These are phyloP conservation scores for Typhlichthys subterraneus DNA, from an alignment of 2,797 vertebrate genomes.

Conservation along the genomic window DNA sequence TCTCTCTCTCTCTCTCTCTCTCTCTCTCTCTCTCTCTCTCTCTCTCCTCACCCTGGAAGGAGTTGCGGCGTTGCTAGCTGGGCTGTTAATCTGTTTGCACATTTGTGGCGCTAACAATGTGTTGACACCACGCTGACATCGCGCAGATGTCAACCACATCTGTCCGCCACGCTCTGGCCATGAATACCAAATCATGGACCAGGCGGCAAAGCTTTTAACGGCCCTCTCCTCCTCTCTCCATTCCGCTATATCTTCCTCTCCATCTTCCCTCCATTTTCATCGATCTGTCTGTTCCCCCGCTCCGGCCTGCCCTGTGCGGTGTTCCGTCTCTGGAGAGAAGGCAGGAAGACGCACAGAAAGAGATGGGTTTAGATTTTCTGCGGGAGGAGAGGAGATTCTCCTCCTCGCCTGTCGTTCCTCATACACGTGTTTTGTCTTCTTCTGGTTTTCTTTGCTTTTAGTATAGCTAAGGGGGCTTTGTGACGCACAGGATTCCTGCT, in stretches of 20 bases:
- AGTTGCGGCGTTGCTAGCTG: conserved; percentile 43
- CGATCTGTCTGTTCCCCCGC: background rate
- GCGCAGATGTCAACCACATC: conserved; percentile 82
- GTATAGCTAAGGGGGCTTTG: too few species aligned
- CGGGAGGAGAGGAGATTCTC: conserved; percentile 1
- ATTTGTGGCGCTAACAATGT: conserved; percentile 78
- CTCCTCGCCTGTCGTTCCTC: conserved; percentile 2
- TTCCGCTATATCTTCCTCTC: conserved; percentile 14
- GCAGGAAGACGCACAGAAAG: background rate
- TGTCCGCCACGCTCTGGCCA: conserved; percentile 66
- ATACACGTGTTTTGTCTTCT: background rate
- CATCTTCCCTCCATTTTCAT: conserved; percentile 10
- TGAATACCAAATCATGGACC: conserved; percentile 63
- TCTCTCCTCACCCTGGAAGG: conserved; percentile 61
- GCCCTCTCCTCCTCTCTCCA: conserved; percentile 32
- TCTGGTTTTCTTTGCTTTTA: background rate
- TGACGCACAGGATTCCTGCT: too few species aligned
- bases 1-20: conserved; percentile 11
- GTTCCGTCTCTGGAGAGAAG: background rate
- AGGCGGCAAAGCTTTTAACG: conserved; percentile 25
- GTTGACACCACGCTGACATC: conserved; percentile 83
- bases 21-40: conserved; percentile 26
- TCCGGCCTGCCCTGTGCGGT: background rate
- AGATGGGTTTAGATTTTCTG: background rate
- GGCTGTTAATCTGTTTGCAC: conserved; percentile 74